A percentile compares a stretch with the other conserved stretches of the same genome.
These are phyloP conservation scores for Scopus umbretta DNA, from an alignment of 2,113 vertebrate genomes.

Conservation along the genomic window DNA sequence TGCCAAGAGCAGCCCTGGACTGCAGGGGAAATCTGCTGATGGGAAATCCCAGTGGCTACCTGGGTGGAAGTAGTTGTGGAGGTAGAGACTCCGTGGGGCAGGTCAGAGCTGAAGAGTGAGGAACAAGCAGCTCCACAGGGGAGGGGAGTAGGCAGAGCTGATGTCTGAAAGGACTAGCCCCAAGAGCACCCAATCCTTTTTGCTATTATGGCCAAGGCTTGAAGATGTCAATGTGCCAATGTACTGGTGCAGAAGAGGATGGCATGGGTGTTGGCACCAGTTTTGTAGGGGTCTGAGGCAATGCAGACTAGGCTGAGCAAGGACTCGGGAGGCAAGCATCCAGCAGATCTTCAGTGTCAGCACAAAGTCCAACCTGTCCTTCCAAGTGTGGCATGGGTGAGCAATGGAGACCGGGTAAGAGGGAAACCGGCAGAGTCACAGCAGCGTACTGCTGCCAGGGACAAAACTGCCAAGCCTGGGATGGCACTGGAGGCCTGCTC, in stretches of 20 bases:
- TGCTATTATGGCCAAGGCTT: background rate
- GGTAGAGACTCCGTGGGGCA: background rate
- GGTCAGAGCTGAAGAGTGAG: background rate
- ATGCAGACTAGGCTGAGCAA: background rate
- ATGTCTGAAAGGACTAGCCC: too few species aligned
- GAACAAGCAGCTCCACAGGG: background rate
- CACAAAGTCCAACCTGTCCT: background rate
- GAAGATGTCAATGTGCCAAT: background rate
- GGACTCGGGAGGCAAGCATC: background rate
- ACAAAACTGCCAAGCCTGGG: background rate
- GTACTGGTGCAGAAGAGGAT: background rate
- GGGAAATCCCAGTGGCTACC: background rate
- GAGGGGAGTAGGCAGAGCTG: background rate
- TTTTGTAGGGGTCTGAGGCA: background rate
- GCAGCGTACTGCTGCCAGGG: too few species aligned
- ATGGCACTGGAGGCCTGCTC: background rate
- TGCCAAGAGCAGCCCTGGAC: background rate
- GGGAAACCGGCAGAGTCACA: too few species aligned
- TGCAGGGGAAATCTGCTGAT: rapidly evolving
- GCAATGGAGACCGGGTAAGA: background rate
- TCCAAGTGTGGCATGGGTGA: background rate
- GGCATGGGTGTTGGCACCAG: background rate
- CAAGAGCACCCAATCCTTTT: too few species aligned
- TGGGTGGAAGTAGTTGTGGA: background rate
- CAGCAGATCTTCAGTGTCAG: background rate